phyloP scores from a whole-genome alignment of 1,140 invertebrate species.

The Trachymyrmex cornetzi region DNA sequence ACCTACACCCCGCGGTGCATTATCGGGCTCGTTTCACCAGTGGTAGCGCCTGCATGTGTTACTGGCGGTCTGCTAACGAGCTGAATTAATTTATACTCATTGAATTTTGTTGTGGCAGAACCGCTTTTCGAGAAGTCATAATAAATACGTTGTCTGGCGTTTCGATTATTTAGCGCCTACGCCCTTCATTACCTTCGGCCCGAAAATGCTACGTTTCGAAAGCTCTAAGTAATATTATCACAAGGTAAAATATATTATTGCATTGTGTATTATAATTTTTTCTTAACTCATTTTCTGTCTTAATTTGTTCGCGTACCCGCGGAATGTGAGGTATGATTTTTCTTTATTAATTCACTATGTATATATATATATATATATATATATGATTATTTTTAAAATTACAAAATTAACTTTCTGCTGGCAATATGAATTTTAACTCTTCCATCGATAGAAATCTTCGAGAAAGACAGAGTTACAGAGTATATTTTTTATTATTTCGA shows the following conservation, averaged over 20 bases:
- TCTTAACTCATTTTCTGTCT: not conserved
- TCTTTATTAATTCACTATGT: not conserved
- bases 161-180: constrained; percentile 74
- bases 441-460: no score
- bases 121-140: constrained; percentile 79
- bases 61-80: constrained; percentile 76
- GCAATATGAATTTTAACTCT: no score
- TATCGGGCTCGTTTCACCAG: constrained; percentile 3
- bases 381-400: not conserved
- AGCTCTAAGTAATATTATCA: not conserved
- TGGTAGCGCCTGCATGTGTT: constrained; percentile 25
- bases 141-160: constrained; percentile 70
- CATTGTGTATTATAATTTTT: not conserved
- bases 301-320: not conserved
- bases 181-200: not conserved
- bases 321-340: no score
- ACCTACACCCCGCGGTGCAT: not conserved
- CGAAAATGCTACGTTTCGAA: not conserved
- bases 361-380: no score
- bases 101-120: constrained; percentile 75
- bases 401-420: no score
- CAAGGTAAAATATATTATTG: not conserved
- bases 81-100: constrained; percentile 83
- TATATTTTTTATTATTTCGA: no score
- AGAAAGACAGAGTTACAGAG: no score